Evolutionary conservation across 2,888 invertebrate species (phyloP).

Genomic region (Parnassius glacialis): DNA sequence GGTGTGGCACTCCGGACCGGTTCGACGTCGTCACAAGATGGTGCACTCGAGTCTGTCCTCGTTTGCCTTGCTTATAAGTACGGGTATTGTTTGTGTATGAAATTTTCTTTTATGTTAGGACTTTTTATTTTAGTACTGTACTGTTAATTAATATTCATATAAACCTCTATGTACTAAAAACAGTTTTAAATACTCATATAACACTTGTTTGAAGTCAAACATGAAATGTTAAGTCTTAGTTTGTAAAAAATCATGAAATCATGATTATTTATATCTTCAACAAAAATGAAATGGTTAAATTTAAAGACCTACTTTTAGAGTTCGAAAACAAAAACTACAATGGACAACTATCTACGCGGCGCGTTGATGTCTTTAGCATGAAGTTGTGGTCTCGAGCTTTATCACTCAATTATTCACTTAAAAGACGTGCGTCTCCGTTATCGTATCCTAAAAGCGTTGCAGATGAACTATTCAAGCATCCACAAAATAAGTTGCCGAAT

Average conservation of each 20-base stretch:
- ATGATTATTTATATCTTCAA: too few relatives aligned
- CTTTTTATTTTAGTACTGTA: not conserved
- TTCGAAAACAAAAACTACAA: slow-evolving; percentile 3
- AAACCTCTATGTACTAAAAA: too few relatives aligned
- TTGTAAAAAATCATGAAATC: too few relatives aligned
- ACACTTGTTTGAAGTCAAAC: too few relatives aligned
- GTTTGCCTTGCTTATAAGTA: slow-evolving; percentile 53
- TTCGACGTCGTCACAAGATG: slow-evolving; percentile 51
- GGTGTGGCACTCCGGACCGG: slow-evolving; percentile 50
- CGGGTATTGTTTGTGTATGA: slow-evolving; percentile 37
- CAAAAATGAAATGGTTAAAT: not conserved
- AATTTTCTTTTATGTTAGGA: slow-evolving; percentile 7
- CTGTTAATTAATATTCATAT: too few relatives aligned
- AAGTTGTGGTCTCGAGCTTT: slow-evolving; percentile 33
- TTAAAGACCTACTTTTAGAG: not conserved
- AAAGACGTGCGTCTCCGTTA: slow-evolving; percentile 13
- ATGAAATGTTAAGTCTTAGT: too few relatives aligned
- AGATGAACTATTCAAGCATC: slow-evolving; percentile 34
- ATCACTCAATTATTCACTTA: slow-evolving; percentile 30
- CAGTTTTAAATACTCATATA: too few relatives aligned
- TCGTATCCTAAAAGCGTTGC: slow-evolving; percentile 27
- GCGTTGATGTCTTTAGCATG: slow-evolving; percentile 76
- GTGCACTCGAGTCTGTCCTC: slow-evolving; percentile 57
- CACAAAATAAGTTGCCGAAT: slow-evolving; percentile 46
- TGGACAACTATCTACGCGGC: slow-evolving; percentile 33